Base-by-base conservation (phyloP, 2,797 vertebrate genomes). In the Loriculus beryllinus region DNA sequence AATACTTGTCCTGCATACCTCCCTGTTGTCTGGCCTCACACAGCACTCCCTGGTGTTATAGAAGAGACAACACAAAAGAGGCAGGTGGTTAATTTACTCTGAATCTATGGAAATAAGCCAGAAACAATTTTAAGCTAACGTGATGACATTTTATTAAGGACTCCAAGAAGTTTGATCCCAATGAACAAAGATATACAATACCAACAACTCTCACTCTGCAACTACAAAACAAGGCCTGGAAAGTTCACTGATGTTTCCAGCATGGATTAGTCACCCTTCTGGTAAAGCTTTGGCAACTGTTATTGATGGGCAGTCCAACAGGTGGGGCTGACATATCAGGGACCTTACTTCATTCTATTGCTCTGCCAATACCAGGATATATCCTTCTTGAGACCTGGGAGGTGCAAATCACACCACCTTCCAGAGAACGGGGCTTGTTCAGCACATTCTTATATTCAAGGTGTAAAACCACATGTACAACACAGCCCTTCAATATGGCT, bases 231-330 rank as follows among this genome's bases (percentile, higher is more conserved):
- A 77, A 45, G 21, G 54, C 29, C 69, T 94, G 89, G 93, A 93
- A 95, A 74, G 76, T 63, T 86, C 49, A 70, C 20, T 37, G 64
- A 4, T 6, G 68, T 96, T 96, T 81, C 95, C 94, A 92, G 88
- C 65, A 86, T 47, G 60, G 49, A 91, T 97, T 92, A 96, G 79
- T 97, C 94, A 96, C 74, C 79, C 76, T 97, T 95, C 96, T 96
- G 94, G 93, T 95, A 97, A 97, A n/a, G 43, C 59, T 62, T 64
- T 96, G 97, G 97, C 97, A 96, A 37, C 33, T 79, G 14, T 15
- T 5, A 19, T 2, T 2, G 43, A 11, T 17, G 82, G 68, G 16
- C 45, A 65, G 33, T 75, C 93, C 91, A 95, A 93, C 96, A 97
- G 90, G 80, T 90, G 95, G 96, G 93, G 94, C 87, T 88, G 79